These are phyloP conservation scores for Grus americana DNA, from an alignment of 2,113 vertebrate species.

Conservation along the genomic window DNA sequence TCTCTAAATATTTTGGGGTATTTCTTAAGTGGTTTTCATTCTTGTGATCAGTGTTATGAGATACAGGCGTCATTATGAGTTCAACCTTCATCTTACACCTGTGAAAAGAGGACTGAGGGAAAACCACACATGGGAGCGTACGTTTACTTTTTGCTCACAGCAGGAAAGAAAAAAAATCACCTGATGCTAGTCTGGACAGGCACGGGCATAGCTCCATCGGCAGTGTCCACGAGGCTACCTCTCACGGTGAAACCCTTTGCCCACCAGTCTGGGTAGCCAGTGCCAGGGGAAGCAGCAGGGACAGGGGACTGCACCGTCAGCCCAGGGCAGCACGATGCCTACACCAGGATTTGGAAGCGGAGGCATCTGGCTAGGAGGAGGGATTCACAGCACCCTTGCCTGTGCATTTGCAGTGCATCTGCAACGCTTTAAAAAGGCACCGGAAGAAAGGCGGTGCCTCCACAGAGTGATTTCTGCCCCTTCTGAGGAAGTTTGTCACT, in stretches of 20 bases:
- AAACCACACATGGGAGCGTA: neutral
- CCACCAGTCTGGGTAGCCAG: neutral
- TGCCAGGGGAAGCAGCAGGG: neutral
- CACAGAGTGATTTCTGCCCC: neutral
- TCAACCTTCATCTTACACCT: neutral
- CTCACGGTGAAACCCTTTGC: neutral
- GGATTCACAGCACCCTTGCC: neutral
- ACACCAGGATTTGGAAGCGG: rapidly evolving
- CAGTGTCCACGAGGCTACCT: too few relatives aligned
- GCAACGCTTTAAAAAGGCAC: neutral
- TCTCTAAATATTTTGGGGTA: neutral
- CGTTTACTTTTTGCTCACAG: neutral
- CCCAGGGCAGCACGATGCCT: rapidly evolving
- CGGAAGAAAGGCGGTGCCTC: neutral
- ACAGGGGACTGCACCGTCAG: neutral
- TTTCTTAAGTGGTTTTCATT: neutral
- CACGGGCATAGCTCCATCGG: neutral
- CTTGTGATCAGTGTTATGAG: neutral
- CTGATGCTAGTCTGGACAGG: neutral
- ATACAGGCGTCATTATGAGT: neutral
- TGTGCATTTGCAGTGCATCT: neutral
- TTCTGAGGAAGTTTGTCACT: neutral
- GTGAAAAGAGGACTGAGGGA: neutral
- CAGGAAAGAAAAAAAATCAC: neutral
- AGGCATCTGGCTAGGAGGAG: neutral